Evolutionary conservation across 2,797 vertebrate species (phyloP), one percentile per base, ranked within the genome.

Genomic region (Spinus pinus): DNA sequence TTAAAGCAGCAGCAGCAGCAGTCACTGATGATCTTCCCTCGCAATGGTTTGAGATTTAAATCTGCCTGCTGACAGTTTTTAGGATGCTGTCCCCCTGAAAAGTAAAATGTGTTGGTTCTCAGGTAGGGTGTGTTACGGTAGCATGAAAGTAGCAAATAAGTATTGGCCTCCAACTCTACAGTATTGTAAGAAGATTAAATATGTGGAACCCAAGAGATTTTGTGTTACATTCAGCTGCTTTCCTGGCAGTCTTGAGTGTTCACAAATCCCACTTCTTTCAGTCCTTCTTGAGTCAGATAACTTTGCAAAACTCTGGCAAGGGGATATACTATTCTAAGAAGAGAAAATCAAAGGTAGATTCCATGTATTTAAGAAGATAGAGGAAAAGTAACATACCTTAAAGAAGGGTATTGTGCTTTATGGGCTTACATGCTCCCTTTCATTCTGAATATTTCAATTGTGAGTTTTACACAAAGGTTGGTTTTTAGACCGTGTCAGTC

Each of bases 151-250:
- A 65, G 14, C 75, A 94, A 91, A 81, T 66, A 82, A 82, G 75
- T 39, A 74, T 50, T 78, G 33, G 37, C 50, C 60, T 86, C 71
- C 64, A 92, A 87, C n/a, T 81, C 60, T 84, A 20, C 7, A 35
- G 27, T 51, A 57, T 70, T 3, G 4, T 81, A 94, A 94, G 54
- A 83, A 93, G 93, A 93, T 91, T 86, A 96, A 95, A 72, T 94
- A 51, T 67, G 73, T 86, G 74, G 83, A 88, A 84, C 33, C 21
- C 25, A 41, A 66, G 51, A 78, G 87, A 61, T 81, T 83, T 86
- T 81, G 62, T 61, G 65, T 64, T 93, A 46, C 56, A 35, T 95
- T 86, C 86, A 92, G 31, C 39, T 9, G 22, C 24, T 93, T 93
- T 93, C 42, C 82, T 90, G 70, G 50, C 71, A 90, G 42, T 35